Percentiles rank a stretch among this genome's conserved stretches.
Conservation (phyloP, 2,113 vertebrate species). For the Odobenus rosmarus region DNA sequence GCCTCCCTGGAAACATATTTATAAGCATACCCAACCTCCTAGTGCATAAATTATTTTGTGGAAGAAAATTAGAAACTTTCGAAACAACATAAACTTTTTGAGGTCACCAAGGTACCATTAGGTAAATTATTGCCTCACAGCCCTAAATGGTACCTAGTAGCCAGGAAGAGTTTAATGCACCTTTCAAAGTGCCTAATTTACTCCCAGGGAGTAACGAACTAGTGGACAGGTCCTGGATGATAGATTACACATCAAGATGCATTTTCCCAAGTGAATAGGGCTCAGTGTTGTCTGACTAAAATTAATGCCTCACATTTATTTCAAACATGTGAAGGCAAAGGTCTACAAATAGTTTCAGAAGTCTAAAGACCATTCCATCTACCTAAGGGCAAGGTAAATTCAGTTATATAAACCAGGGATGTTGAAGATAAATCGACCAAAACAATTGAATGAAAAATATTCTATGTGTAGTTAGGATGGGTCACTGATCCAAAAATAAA, state of each 20-base stretch:
- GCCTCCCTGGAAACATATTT: slow-evolving; percentile 64
- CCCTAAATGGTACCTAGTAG: slow-evolving; percentile 62
- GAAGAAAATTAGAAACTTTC: slow-evolving; percentile 73
- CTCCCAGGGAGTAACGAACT: slow-evolving; percentile 57
- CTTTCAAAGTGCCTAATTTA: slow-evolving; percentile 78
- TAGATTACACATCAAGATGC: slow-evolving; percentile 64
- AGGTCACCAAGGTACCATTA: slow-evolving; percentile 56
- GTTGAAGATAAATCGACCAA: neutral
- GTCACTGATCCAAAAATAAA: neutral
- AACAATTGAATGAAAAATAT: neutral
- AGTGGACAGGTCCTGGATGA: slow-evolving; percentile 63
- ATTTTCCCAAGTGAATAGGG: slow-evolving; percentile 70
- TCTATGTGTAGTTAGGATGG: neutral
- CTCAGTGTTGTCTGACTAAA: slow-evolving; percentile 72
- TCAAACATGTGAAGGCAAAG: slow-evolving; percentile 70
- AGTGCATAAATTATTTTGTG: slow-evolving; percentile 68
- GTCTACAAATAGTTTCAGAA: slow-evolving; percentile 68
- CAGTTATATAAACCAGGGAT: neutral
- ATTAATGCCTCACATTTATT: slow-evolving; percentile 76
- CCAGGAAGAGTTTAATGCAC: slow-evolving; percentile 70
- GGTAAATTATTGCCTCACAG: slow-evolving; percentile 67
- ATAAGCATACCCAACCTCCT: slow-evolving; percentile 35
- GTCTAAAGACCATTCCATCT: slow-evolving; percentile 42
- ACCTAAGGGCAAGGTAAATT: slow-evolving; percentile 20
- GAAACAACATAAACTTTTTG: slow-evolving; percentile 72